Conservation (phyloP, 2,113 vertebrate genomes). For the Colius striatus region DNA sequence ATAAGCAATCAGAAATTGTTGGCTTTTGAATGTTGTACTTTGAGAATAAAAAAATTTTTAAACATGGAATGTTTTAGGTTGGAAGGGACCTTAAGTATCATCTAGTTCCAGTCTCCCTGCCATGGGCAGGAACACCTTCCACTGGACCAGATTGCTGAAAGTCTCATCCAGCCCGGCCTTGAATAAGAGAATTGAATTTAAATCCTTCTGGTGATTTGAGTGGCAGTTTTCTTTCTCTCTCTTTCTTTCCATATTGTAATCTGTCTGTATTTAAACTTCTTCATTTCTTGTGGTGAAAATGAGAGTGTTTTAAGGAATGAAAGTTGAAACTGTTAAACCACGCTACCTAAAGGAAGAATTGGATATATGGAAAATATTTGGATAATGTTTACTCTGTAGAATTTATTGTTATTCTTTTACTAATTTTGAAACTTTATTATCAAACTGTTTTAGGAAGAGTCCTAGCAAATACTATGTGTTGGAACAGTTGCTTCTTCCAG, state of each 20-base stretch:
- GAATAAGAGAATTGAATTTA: neutral
- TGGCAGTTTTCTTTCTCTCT: neutral
- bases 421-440: neutral
- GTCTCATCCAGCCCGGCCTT: neutral
- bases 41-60: neutral
- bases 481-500: neutral
- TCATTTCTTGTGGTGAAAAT: neutral
- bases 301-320: neutral
- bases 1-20: neutral
- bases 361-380: neutral
- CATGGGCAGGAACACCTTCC: too few relatives aligned
- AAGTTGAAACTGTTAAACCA: neutral
- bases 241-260: neutral
- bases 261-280: neutral
- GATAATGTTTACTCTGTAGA: neutral
- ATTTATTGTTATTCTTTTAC: neutral
- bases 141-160: too few relatives aligned
- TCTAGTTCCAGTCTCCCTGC: too few relatives aligned
- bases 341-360: neutral
- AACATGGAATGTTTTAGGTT: too few relatives aligned
- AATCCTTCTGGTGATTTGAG: neutral
- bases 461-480: neutral
- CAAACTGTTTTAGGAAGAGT: neutral
- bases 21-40: neutral
- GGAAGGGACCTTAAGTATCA: too few relatives aligned